Conservation (phyloP, 2,113 vertebrate species). For the Nycticryphes semicollaris region DNA sequence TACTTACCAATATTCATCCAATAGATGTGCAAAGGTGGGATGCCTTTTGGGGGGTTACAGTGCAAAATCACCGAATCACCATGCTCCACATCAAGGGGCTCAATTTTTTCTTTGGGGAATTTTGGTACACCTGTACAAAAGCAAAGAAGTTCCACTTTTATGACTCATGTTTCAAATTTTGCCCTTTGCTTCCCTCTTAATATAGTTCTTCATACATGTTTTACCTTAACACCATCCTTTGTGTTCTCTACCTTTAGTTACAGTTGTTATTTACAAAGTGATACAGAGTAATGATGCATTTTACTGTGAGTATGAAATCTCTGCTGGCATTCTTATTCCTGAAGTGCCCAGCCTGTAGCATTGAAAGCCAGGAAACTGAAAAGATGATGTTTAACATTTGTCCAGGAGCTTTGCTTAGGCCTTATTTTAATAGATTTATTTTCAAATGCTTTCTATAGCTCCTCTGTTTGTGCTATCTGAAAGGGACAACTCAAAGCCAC, state of each 20-base stretch:
- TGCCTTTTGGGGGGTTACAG: constrained; percentile 90
- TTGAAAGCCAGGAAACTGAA: neutral
- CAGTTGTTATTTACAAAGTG: neutral
- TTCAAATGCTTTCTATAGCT: neutral
- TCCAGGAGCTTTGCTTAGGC: neutral
- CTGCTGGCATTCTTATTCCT: neutral
- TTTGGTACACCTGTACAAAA: constrained; percentile 86
- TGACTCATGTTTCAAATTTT: neutral
- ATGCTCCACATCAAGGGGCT: constrained; percentile 87
- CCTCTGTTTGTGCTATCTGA: neutral
- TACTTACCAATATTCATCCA: constrained; percentile 97
- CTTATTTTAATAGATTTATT: neutral
- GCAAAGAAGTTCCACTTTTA: neutral
- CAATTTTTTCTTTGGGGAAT: constrained; percentile 93
- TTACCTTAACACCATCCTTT: neutral
- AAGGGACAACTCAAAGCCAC: neutral
- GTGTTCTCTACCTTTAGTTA: neutral
- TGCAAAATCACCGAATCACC: constrained; percentile 86
- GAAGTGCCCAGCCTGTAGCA: neutral
- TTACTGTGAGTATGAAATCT: neutral
- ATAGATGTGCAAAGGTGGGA: constrained; percentile 91
- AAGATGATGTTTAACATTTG: neutral
- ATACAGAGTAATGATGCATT: neutral
- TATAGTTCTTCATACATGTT: neutral
- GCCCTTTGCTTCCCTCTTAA: neutral